Evolutionary conservation across 1,140 invertebrate genomes (phyloP).

Genomic region (Drosophila athabasca): DNA sequence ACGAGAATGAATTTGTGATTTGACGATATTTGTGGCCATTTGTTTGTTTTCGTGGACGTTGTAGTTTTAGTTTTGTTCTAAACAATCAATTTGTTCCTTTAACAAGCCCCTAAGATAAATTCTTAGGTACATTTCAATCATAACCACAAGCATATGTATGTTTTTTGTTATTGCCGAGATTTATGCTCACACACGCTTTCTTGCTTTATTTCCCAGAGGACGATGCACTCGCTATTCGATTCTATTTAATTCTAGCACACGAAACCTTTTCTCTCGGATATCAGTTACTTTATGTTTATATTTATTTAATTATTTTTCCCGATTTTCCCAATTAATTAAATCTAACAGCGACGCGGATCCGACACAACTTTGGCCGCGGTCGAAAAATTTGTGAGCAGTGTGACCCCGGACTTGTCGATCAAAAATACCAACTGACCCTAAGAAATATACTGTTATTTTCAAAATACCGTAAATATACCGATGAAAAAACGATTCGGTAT

Average conservation of each 20-base stretch:
- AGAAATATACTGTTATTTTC: no score
- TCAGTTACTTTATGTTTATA: conserved; percentile 12
- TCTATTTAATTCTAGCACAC: conserved; percentile 21
- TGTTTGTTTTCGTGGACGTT: conserved; percentile 32
- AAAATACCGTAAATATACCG: no score
- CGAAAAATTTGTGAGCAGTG: no score
- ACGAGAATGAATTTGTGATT: conserved; percentile 49
- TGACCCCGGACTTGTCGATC: no score
- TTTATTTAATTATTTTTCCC: conserved; percentile 36
- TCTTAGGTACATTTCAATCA: conserved; percentile 34
- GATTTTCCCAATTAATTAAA: conserved; percentile 58
- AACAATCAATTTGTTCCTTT: conserved; percentile 21
- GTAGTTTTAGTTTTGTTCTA: conserved; percentile 30
- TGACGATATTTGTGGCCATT: conserved; percentile 46
- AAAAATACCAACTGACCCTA: no score
- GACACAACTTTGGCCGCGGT: no score
- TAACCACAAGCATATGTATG: conserved; percentile 55
- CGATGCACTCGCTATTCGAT: conserved; percentile 42
- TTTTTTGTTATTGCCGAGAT: conserved; percentile 79
- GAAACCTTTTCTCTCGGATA: conserved; percentile 11
- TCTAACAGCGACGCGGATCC: conserved; percentile 21
- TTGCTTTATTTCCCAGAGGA: conserved; percentile 17
- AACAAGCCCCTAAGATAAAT: conserved; percentile 24
- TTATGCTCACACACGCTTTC: conserved; percentile 62
- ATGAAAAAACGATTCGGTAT: no score